phyloP scores from a whole-genome alignment of 2,888 invertebrate genomes.

The Julus scandinavius region DNA sequence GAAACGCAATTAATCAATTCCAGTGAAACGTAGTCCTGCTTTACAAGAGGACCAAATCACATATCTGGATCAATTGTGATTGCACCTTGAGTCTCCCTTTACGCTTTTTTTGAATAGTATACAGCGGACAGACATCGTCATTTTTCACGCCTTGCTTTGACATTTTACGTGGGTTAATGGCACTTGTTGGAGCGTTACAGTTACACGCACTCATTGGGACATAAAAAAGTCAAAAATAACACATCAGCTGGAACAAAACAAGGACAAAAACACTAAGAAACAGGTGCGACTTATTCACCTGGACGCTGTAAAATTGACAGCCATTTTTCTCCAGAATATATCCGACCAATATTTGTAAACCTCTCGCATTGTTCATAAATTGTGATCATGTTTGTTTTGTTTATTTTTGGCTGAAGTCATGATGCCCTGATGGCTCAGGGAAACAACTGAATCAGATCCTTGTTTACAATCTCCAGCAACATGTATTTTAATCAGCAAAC shows the following conservation, averaged over 20 bases:
- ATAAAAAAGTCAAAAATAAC: conserved; percentile 25
- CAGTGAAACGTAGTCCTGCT: background rate
- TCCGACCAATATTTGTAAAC: background rate
- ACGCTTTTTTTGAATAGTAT: background rate
- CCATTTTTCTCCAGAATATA: background rate
- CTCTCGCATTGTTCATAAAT: background rate
- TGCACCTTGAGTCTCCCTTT: conserved; percentile 33
- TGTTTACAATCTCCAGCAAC: background rate
- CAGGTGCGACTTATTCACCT: conserved; percentile 37
- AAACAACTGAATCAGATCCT: background rate
- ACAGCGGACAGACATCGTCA: background rate
- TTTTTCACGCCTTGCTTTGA: conserved; percentile 45
- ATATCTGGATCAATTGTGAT: conserved; percentile 26
- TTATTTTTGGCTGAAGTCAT: background rate
- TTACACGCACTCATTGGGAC: conserved; percentile 36
- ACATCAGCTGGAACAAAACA: background rate
- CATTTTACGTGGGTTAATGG: conserved; percentile 41
- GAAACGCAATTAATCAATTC: conserved; percentile 11
- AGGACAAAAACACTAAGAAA: background rate
- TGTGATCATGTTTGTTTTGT: background rate
- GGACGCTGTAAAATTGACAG: background rate
- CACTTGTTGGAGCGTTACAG: conserved; percentile 40
- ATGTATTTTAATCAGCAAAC: background rate
- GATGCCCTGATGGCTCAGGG: background rate
- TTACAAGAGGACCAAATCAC: background rate